Evolutionary conservation across 2,888 invertebrate genomes (phyloP).

Genomic region (Molanna angustata): DNA sequence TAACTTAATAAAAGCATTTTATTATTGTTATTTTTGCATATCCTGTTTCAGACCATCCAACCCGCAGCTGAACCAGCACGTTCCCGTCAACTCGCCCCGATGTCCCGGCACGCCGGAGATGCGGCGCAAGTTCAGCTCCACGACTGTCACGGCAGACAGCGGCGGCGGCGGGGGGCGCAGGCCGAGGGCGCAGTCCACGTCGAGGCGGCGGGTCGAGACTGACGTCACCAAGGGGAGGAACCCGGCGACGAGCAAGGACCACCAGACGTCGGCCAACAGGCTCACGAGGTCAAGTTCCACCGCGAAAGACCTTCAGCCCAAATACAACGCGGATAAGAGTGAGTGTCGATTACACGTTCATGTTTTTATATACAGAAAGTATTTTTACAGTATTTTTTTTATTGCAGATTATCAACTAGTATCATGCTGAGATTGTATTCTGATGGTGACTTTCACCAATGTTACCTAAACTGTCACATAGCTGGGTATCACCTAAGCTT

Average conservation of each 20-base stretch:
- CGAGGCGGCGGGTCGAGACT: constrained; percentile 19
- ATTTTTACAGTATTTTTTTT: too few species aligned
- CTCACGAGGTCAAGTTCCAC: constrained; percentile 53
- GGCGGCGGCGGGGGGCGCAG: neutral
- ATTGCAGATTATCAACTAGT: too few species aligned
- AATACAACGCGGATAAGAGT: constrained; percentile 26
- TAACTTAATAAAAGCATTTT: too few species aligned
- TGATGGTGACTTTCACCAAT: too few species aligned
- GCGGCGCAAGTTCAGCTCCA: constrained; percentile 55
- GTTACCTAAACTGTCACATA: too few species aligned
- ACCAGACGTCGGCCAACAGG: constrained; percentile 46
- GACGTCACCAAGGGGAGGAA: constrained; percentile 9
- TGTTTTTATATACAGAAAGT: too few species aligned
- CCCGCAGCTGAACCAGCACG: constrained; percentile 26
- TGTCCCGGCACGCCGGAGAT: constrained; percentile 64
- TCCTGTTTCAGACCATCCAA: too few species aligned
- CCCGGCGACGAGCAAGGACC: constrained; percentile 15
- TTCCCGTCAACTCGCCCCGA: constrained; percentile 46
- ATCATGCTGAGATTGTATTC: too few species aligned
- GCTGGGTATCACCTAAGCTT: too few species aligned
- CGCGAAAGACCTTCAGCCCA: constrained; percentile 48
- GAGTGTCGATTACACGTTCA: too few species aligned
- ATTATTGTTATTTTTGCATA: too few species aligned
- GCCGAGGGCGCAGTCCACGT: constrained; percentile 18
- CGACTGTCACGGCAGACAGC: constrained; percentile 3